Evolutionary conservation across 2,797 vertebrate species (phyloP), one percentile per base, ranked within the genome.

Genomic region (Argya squamiceps): DNA sequence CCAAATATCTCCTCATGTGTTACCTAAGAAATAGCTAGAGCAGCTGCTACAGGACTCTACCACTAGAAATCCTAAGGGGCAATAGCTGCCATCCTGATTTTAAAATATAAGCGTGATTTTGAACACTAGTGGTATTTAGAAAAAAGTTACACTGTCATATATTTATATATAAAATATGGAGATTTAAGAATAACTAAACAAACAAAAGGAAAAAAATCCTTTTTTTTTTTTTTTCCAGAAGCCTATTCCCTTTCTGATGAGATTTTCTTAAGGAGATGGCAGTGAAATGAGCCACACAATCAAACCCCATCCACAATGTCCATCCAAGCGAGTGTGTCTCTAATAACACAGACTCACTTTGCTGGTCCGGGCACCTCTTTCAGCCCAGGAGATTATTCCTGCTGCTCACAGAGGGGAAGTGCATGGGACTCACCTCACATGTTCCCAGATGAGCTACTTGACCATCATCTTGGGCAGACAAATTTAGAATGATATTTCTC

Each of bases 241-340:
- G 50, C 5, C 10, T 37, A 16, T 71, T 70, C 46, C 1, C 9
- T 44, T 85, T 84, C n/a, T 76, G 23, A 15, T 5, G 3, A 49
- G 24, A 39, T 26, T 49, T 71, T 52, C 15, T 7, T 32, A 43
- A 60, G 36, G 37, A 5, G 5, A 43, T 9, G 55, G 34, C 34
- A 62, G 34, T 16, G 44, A 47, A 76, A 47, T 44, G 55, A 84
- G n/a, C 20, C 37, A 49, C 20, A 14, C 18, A 74, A 7, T 18
- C 10, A 39, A 53, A 70, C 15, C 47, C 23, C 21, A 19, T 4
- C 12, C 60, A 11, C 3, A 39, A 16, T 6, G 24, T 10, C 60
- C 58, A 60, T 16, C 43, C 41, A 68, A 24, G 34, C 0, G 0
- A 37, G 34, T 2, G 34, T 6, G 7, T 11, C 59, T 44, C 0